Evolutionary conservation across 2,797 vertebrate genomes (phyloP).

Genomic region (Remorina albescens): DNA sequence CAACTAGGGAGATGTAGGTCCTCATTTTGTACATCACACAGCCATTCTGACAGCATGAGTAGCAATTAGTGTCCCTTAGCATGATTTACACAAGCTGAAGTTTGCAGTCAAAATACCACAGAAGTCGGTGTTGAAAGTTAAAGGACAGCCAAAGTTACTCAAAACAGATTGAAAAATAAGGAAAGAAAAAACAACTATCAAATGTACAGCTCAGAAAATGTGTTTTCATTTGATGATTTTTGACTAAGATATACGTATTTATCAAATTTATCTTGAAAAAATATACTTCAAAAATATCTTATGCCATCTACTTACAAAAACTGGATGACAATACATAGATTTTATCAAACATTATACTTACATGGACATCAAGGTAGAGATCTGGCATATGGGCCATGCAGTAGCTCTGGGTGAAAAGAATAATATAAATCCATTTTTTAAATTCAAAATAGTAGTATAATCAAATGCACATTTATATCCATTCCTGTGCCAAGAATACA

Average conservation of each 20-base stretch:
- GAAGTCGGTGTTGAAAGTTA: conserved; percentile 4
- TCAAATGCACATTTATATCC: not conserved
- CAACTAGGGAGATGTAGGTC: conserved; percentile 65
- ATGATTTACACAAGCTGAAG: conserved; percentile 51
- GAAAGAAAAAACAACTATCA: not conserved
- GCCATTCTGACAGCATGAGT: conserved; percentile 69
- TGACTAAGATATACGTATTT: too few relatives aligned
- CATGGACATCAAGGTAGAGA: conserved; percentile 75
- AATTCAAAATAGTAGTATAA: not conserved
- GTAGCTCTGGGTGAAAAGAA: conserved; percentile 44
- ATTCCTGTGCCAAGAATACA: not conserved
- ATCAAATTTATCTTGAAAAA: not conserved
- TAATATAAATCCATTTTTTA: not conserved
- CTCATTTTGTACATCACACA: conserved; percentile 76
- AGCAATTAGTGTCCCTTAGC: conserved; percentile 49
- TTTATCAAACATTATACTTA: conserved; percentile 59
- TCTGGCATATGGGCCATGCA: conserved; percentile 75
- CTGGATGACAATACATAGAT: not conserved
- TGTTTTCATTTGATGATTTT: not conserved
- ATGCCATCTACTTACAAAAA: not conserved
- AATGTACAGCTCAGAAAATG: not conserved
- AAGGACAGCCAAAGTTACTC: not conserved
- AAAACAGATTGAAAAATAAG: conserved; percentile 12
- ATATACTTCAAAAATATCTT: not conserved
- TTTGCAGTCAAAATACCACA: conserved; percentile 41